Evolutionary conservation across 2,888 invertebrate genomes (phyloP).

Genomic region (Cancer borealis): DNA sequence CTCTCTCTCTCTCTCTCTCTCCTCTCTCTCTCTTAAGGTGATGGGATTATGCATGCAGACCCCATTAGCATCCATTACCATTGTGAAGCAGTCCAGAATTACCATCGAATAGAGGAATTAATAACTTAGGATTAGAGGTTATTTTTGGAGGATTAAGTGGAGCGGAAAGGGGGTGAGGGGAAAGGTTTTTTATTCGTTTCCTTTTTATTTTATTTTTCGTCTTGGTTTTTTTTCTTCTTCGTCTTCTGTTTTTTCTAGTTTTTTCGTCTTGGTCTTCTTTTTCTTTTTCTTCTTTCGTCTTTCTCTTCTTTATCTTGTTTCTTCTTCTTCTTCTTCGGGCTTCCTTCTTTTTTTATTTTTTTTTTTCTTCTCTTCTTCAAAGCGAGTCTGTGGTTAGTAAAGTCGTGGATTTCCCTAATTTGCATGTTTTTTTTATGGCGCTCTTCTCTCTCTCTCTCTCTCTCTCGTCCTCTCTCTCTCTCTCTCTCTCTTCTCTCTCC

Average conservation of each 20-base stretch:
- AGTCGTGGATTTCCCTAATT: background rate
- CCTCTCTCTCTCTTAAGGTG: background rate
- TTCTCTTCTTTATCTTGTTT: background rate
- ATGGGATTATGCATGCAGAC: background rate
- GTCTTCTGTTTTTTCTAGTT: no score
- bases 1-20: conserved; percentile 23
- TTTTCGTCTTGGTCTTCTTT: no score
- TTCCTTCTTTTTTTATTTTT: no score
- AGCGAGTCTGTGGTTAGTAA: background rate
- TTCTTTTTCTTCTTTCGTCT: no score
- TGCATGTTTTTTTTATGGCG: background rate
- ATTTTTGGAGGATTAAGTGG: background rate
- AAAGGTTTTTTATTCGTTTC: background rate
- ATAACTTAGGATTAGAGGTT: background rate
- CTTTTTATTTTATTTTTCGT: background rate
- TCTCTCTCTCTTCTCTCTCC: background rate
- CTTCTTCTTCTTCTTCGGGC: background rate
- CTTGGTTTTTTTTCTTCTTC: background rate
- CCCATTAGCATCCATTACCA: conserved; percentile 27
- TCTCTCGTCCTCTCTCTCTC: conserved; percentile 29
- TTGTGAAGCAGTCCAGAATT: background rate
- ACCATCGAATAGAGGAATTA: background rate
- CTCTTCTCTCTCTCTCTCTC: conserved; percentile 36
- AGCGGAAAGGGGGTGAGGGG: background rate
- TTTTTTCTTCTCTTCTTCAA: background rate